phyloP scores from a whole-genome alignment of 2,797 vertebrate species.

The Rhinatrema bivittatum region DNA sequence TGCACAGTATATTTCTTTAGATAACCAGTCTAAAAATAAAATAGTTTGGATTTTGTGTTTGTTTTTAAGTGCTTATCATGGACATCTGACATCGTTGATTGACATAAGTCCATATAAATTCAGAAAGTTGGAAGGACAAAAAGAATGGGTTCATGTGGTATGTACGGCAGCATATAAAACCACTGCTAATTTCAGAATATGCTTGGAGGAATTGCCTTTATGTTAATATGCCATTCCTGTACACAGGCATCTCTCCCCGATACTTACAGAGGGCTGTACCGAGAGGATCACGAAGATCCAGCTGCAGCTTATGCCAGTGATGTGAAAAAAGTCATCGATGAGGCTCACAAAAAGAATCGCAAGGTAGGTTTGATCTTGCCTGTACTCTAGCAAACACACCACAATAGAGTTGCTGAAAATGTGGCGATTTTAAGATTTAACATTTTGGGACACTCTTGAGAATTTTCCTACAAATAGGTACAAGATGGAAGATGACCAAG shows the following conservation, averaged over 20 bases:
- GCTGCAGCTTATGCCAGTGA: conserved; percentile 74
- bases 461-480: too few species aligned
- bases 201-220: too few species aligned
- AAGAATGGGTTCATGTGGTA: conserved; percentile 97
- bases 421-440: too few species aligned
- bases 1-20: too few species aligned
- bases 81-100: conserved; percentile 86
- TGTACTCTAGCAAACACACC: too few species aligned
- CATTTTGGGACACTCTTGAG: too few species aligned
- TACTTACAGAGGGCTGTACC: conserved; percentile 77
- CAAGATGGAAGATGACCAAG: too few species aligned
- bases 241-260: conserved; percentile 87
- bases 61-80: conserved; percentile 83
- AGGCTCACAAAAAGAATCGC: conserved; percentile 62
- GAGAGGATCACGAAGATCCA: conserved; percentile 70
- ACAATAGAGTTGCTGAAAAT: too few species aligned
- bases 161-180: conserved; percentile 40
- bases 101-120: conserved; percentile 98
- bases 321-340: conserved; percentile 68
- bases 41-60: too few species aligned
- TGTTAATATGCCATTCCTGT: too few species aligned
- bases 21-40: too few species aligned
- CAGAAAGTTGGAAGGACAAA: conserved; percentile 82
- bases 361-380: too few species aligned
- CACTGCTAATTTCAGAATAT: conserved; percentile 9